Conservation (phyloP, 2,888 invertebrate genomes). For the Sphecodes monilicornis region DNA sequence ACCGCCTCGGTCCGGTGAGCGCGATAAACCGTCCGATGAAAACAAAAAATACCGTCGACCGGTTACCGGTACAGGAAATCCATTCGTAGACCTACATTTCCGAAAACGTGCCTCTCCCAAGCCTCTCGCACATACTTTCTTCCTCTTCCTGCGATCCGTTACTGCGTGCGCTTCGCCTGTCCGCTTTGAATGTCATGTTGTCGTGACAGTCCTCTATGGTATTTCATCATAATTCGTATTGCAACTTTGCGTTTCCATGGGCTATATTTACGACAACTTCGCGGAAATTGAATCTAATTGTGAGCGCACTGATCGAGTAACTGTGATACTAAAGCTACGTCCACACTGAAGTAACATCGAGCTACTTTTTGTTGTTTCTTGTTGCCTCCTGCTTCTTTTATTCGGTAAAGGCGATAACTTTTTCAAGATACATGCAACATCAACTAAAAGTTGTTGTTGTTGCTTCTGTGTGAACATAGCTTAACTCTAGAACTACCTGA, state of each 20-base stretch:
- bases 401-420: too few relatives aligned
- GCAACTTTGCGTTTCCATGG: background rate
- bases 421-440: too few relatives aligned
- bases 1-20: background rate
- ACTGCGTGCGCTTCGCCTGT: background rate
- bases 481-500: too few relatives aligned
- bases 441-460: too few relatives aligned
- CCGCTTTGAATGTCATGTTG: background rate
- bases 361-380: too few relatives aligned
- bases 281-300: background rate
- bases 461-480: too few relatives aligned
- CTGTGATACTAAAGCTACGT: background rate
- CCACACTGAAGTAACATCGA: too few relatives aligned
- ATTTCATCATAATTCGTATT: background rate
- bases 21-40: background rate
- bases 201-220: background rate
- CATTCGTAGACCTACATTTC: constrained; percentile 27
- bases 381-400: too few relatives aligned
- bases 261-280: background rate
- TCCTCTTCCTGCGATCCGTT: constrained; percentile 23
- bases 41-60: background rate
- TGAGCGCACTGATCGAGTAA: background rate
- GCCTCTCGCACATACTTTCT: constrained; percentile 16
- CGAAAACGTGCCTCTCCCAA: background rate
- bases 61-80: constrained; percentile 14